Base-by-base conservation (phyloP, 2,113 vertebrate species). In the Plecturocebus donacophilus region DNA sequence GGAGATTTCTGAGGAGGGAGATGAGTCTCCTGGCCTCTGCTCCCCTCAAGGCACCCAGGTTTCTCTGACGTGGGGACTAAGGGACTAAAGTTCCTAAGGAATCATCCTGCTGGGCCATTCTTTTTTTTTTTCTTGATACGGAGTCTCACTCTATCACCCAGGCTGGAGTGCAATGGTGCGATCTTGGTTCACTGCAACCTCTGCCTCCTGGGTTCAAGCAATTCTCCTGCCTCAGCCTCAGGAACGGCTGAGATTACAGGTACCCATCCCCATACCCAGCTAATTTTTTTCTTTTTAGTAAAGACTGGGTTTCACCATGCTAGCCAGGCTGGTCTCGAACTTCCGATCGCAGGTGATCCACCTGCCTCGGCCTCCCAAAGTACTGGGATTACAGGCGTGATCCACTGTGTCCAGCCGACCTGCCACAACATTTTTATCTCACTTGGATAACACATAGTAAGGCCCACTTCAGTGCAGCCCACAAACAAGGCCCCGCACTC, bases 201-300 rank as follows among this genome's bases (percentile, higher is more conserved):
- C 32, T 6, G 16, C 66, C 32, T 35, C 13, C 66, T 6, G 14
- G 66, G 14, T 35, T 68, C 66, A 68, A 17, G 66, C 66, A 1
- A 68, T 68, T 35, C 66, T 68, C 16, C 66, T 68, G 14, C 32
- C 66, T 68, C 30, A 68, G 66, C 66, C 66, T 68, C 66, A 14
- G 7, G 32, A 68, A 14, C 3, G 17, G 32, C 66, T 68, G 66
- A 14, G 30, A 68, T 68, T 68, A 68, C 14, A 68, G 16, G 66
- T 17, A 14, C 7, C 2, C 7, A 14, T 32, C 66, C 35, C 32
- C 16, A 35, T 2, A 6, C 32, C 14, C 3, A 0, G 66, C 32
- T 68, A 35, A 35, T 68, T 35, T 68, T 68, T 35, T 2, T 35
- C 30, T 68, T 68, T 68, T 68, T 68, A 19, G 30, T 64, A 64